Evolutionary conservation across 1,140 invertebrate genomes (phyloP).

Genomic region (Aporrectodea caliginosa): DNA sequence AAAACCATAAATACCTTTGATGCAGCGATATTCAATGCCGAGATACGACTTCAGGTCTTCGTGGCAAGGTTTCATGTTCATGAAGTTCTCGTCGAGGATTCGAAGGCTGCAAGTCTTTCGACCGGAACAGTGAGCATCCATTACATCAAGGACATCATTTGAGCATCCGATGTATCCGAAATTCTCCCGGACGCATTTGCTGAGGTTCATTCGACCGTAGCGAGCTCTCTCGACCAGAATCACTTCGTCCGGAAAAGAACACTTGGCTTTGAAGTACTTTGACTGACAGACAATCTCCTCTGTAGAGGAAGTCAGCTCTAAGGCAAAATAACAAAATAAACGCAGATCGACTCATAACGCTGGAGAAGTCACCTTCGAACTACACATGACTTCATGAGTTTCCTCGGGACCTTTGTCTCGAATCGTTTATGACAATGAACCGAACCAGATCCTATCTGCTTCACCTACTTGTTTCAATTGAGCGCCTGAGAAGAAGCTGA

Average conservation of each 20-base stretch:
- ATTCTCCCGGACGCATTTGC: slow-evolving; percentile 25
- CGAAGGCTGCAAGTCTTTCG: slow-evolving; percentile 20
- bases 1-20: slow-evolving; percentile 20
- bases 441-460: too few species aligned
- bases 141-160: slow-evolving; percentile 23
- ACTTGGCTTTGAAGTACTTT: slow-evolving; percentile 13
- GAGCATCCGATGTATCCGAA: slow-evolving; percentile 32
- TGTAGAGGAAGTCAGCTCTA: neutral
- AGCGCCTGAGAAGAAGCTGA: too few species aligned
- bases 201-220: slow-evolving; percentile 22
- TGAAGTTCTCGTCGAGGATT: slow-evolving; percentile 31
- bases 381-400: too few species aligned
- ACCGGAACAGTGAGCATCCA: slow-evolving; percentile 29
- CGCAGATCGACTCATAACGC: neutral
- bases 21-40: slow-evolving; percentile 23
- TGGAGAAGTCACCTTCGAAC: too few species aligned
- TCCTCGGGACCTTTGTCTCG: too few species aligned
- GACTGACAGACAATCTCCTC: slow-evolving; percentile 20
- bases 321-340: neutral
- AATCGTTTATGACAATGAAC: too few species aligned
- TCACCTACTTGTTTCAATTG: too few species aligned
- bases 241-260: slow-evolving; percentile 1
- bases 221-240: slow-evolving; percentile 16
- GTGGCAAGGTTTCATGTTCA: slow-evolving; percentile 18
- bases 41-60: slow-evolving; percentile 30